Evolutionary conservation across 2,888 invertebrate species (phyloP), one percentile per base, ranked within the genome.

Genomic region (Yponomeuta cagnagella): DNA sequence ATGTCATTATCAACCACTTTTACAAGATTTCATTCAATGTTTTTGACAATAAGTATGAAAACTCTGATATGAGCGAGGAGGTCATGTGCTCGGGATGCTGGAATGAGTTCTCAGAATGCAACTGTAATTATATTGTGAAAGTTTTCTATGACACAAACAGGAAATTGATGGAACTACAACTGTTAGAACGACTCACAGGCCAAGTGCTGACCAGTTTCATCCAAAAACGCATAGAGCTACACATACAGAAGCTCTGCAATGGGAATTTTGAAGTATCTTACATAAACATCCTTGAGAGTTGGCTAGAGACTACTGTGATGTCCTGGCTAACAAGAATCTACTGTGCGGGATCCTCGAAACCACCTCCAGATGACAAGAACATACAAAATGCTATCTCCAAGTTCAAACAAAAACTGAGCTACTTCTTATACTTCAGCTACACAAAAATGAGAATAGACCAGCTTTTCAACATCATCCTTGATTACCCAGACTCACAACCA

Each of bases 401-500:
- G 75, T 96, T 96, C 78, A 95, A 96, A 79, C 94, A 95, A 72
- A 96, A 96, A 81, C 88, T 98, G 30, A 94, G 94, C 43, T 96
- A 97, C 82, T 96, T 95, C 82, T 90, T 98, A 74, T 97, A 96
- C 81, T 97, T 98, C 82, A 96, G 96, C 48, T 98, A 98, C 79
- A 98, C 98, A 9, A 95, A 95, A 83, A 94, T 96, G 70, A 94
- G 98, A 77, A 98, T 98, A 74, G 96, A 97, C 76, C 98, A 99
- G 83, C 94, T 99, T 70, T 99, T 99, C 83, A 97, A 97, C 80
- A 98, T 99, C 72, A 98, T 99, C 71, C 98, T 99, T 94, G 98
- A 98, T 85, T 99, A 96, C 90, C 99, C 99, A 0, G 98, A 99
- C 77, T 98, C 98, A 0, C 95, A 97, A 79, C 97, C 98, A 30